Base-by-base conservation (phyloP, 1,140 invertebrate genomes). In the Drepana arcuata region DNA sequence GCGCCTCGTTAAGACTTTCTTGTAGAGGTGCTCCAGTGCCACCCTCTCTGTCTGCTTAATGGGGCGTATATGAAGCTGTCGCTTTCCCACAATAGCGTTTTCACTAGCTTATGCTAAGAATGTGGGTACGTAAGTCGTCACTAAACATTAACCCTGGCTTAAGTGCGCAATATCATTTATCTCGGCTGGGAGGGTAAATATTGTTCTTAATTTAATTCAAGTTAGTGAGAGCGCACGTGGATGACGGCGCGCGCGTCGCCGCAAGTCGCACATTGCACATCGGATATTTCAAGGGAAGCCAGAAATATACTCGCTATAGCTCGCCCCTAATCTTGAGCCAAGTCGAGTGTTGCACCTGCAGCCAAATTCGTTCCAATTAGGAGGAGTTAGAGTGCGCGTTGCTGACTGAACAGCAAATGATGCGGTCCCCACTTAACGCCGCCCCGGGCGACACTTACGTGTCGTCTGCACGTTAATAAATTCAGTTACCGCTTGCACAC, bases 131-230 rank as follows among this genome's bases (percentile, higher is more conserved):
- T 70, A 74, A 66, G 64, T 74, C 60, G 61, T 67, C 67, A 59
- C 61, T 49, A 48, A 66, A 61, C 65, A 70, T 71, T 70, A 71
- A 70, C 46, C 63, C 48, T 41, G 39, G 51, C 64, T 71, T 71
- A 70, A 72, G 60, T 69, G 61, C 64, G 64, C 67, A 71, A 71
- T 75, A 71, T 69, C 72, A 70, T 80, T 78, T 79, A 75, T 75
- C 68, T 68, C 46, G 44, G 51, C 53, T 44, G 41, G 49, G 56
- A 48, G 64, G 60, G 70, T 72, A 78, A 82, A 80, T 82, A 77
- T 82, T 82, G 75, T 81, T 80, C 68, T 79, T 74, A 82, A 82
- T 82, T 83, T 83, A 84, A 80, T 73, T 80, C 65, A 68, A 81
- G 69, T 82, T 67, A 67, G 71, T 43, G 41, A 28, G 33, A 72